Conservation (phyloP, 2,113 vertebrate species). For the Elachura formosa region DNA sequence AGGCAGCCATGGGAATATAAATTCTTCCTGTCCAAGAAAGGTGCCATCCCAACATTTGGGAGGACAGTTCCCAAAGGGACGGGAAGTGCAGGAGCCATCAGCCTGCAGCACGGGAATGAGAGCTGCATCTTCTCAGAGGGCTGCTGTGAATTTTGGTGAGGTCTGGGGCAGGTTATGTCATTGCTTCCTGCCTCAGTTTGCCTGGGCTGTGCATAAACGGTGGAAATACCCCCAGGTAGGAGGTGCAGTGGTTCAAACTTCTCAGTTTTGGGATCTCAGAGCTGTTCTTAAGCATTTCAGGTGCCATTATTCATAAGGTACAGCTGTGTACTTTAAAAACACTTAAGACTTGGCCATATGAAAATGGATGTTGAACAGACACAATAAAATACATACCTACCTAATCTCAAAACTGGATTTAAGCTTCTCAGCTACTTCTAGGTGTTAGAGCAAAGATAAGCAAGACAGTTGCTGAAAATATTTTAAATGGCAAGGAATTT, state of each 20-base stretch:
- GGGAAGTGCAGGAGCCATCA: neutral
- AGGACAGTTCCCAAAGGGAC: rapidly evolving
- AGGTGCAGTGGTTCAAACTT: neutral
- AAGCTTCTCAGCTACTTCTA: conserved; percentile 4
- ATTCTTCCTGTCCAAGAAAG: neutral
- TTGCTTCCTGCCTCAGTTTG: neutral
- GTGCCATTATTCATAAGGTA: neutral
- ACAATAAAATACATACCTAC: neutral
- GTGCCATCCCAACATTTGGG: rapidly evolving
- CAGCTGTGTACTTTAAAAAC: conserved; percentile 12
- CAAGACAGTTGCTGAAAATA: neutral
- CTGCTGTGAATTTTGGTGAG: neutral
- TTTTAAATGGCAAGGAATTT: neutral
- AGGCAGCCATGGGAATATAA: neutral
- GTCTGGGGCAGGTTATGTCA: neutral
- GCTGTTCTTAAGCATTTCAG: neutral
- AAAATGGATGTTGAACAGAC: conserved; percentile 17
- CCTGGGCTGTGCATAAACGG: neutral
- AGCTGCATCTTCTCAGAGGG: neutral
- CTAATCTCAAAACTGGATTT: neutral
- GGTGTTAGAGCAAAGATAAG: conserved; percentile 11
- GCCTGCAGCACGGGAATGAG: rapidly evolving
- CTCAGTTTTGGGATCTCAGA: neutral
- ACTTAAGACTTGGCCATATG: neutral
- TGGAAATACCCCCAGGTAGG: neutral